Evolutionary conservation across 2,113 vertebrate genomes (phyloP).

Genomic region (Maylandia zebra): DNA sequence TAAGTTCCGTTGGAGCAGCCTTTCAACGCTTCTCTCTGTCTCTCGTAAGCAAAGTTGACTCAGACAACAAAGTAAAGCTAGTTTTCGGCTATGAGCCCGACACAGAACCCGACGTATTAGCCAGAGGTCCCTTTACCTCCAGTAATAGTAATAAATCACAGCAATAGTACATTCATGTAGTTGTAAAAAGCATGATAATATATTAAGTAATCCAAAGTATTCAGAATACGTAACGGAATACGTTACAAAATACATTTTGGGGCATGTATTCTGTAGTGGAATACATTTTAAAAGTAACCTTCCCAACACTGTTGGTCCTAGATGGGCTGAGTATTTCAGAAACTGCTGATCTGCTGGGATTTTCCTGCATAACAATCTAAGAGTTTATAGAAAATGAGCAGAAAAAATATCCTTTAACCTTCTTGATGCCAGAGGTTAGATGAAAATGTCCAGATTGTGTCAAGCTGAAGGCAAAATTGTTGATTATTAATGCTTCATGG

Average conservation of each 20-base stretch:
- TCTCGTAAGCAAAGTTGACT: not conserved
- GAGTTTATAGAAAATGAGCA: not conserved
- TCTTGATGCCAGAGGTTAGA: not conserved
- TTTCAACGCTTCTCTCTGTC: not conserved
- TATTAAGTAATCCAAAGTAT: not conserved
- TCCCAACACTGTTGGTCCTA: not conserved
- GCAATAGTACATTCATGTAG: not conserved
- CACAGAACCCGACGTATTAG: rapidly evolving
- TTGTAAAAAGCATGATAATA: rapidly evolving
- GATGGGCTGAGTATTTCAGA: not conserved
- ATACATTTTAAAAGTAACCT: not conserved
- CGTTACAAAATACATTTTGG: not conserved
- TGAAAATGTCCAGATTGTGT: not conserved
- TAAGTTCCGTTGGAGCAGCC: not conserved
- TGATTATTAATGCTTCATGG: not conserved
- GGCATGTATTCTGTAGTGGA: not conserved
- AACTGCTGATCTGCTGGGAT: not conserved
- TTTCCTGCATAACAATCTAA: not conserved
- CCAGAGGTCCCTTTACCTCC: not conserved
- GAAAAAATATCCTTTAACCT: not conserved
- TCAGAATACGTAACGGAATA: not conserved
- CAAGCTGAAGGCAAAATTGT: not conserved
- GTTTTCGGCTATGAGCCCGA: rapidly evolving
- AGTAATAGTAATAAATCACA: rapidly evolving
- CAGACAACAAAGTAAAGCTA: not conserved